Percentiles rank a stretch among this genome's conserved stretches.
Conservation (phyloP, 2,113 vertebrate species). For the Muntiacus reevesi region DNA sequence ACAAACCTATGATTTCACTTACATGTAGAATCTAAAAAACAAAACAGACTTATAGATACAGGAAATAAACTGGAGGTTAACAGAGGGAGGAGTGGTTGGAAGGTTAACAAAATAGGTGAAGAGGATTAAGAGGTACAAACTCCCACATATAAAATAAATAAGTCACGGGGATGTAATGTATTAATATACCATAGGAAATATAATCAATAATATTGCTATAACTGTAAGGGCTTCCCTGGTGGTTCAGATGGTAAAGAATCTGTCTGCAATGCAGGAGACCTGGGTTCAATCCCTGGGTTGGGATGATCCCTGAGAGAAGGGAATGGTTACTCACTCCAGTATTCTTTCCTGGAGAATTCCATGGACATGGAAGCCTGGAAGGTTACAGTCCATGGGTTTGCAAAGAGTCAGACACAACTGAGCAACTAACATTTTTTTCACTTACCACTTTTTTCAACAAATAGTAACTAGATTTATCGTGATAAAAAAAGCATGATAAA, state of each 20-base stretch:
- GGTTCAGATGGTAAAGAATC: not conserved
- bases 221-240: not conserved
- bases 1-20: not conserved
- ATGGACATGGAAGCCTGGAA: not conserved
- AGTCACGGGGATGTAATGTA: not conserved
- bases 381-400: not conserved
- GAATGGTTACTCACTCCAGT: not conserved
- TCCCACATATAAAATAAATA: not conserved
- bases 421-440: not conserved
- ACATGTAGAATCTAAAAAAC: not conserved
- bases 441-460: not conserved
- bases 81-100: not conserved
- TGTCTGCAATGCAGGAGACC: not conserved
- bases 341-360: not conserved
- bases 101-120: not conserved
- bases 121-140: not conserved
- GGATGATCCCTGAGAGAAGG: not conserved
- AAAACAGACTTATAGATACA: not conserved
- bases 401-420: not conserved
- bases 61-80: not conserved
- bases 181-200: not conserved
- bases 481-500: not conserved
- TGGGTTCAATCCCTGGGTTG: not conserved
- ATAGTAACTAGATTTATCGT: not conserved
- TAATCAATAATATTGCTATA: not conserved